Base-by-base conservation (phyloP, 2,797 vertebrate genomes). In the Melanotaenia maccullochi region DNA sequence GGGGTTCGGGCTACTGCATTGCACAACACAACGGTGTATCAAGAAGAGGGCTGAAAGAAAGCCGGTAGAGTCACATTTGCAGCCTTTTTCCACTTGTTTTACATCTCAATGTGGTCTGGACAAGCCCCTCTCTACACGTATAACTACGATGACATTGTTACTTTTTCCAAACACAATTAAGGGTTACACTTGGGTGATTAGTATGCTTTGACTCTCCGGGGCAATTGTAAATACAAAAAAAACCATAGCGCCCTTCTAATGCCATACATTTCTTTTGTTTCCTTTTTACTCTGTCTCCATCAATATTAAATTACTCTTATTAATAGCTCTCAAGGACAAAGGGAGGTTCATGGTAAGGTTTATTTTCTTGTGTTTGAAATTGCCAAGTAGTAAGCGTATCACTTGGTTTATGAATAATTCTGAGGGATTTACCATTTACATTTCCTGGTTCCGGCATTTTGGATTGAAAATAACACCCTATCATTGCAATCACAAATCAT, bases 21-120 rank as follows among this genome's bases (percentile, higher is more conserved):
- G 92, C 92, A 93, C 90, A 93, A 92, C 88, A 93, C 83, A 89
- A 88, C 84, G 81, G 79, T 87, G 83, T 77, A 84, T 87, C 76
- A 86, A 84, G 78, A 87, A 66, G 60, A 65, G 76, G 68, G 67
- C 65, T 70, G 73, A 84, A 78, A 85, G 75, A 70, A 68, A 76
- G 86, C 76, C 62, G 68, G 79, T 79, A 91, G 87, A 92, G 93
- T 91, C 92, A 87, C 78, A 66, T 87, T 66, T 59, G 59, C 71
- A 80, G 85, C 75, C 80, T 64, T 81, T 78, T 76, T 68, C 79
- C 84, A 56, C 77, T 90, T 86, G 85, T 93, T 92, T 91, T 89
- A 91, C 85, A 91, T 92, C 90, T 94, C 90, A 90, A 85, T 92
- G 92, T 90, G 91, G 92, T 94, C 93, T 94, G 85, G 91, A 92